Conservation (phyloP, 2,797 vertebrate genomes). For the Cossypha niveicapilla region DNA sequence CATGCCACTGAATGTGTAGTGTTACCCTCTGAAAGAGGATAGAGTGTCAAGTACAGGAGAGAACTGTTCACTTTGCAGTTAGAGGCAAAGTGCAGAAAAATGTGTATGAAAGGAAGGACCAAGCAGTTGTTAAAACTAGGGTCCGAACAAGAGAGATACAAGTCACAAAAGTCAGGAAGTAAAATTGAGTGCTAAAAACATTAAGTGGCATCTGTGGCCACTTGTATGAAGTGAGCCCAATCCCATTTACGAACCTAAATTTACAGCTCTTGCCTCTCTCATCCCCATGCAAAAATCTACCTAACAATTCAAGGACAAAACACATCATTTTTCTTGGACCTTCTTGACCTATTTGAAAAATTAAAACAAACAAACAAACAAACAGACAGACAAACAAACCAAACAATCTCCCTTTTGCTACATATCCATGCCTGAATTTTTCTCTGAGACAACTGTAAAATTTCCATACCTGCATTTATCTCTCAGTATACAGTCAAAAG, state of each 20-base stretch:
- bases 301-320: background rate
- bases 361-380: background rate
- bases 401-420: background rate
- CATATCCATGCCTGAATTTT: background rate
- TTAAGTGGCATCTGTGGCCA: background rate
- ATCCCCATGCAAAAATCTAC: background rate
- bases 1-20: background rate
- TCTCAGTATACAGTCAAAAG: background rate
- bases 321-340: accelerated
- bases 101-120: accelerated
- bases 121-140: background rate
- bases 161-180: background rate
- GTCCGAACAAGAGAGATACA: background rate
- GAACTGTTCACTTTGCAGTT: background rate
- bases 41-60: background rate
- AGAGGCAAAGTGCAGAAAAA: background rate
- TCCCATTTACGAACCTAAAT: background rate
- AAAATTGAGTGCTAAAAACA: background rate
- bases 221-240: background rate
- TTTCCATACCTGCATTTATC: background rate
- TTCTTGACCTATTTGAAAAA: background rate
- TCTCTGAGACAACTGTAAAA: background rate
- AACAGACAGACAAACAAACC: no score
- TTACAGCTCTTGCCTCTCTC: background rate
- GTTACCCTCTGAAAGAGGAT: background rate